Base-by-base conservation (phyloP, 2,113 vertebrate genomes). In the Rhizomys pruinosus region DNA sequence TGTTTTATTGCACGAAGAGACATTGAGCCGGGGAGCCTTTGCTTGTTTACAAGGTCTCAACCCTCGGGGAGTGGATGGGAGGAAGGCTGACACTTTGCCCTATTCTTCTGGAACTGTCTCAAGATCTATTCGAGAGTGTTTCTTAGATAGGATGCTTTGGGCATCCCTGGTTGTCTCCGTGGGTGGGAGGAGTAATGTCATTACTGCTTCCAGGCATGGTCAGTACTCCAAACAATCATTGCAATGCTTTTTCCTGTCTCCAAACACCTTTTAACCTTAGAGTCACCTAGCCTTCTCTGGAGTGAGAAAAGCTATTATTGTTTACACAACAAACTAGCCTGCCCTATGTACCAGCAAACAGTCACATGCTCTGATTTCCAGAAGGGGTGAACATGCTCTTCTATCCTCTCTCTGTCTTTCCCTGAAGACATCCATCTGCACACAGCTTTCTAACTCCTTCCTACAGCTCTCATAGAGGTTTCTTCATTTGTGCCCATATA, bases 341-440 rank as follows among this genome's bases (percentile, higher is more conserved):
- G 44, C 1, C 23, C 71, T 8, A 47, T 61, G 39, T 29, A 25
- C 20, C 17, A 47, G 20, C 59, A 66, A 42, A 68, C 1, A 16
- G 42, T 4, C 37, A 27, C n/a, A 52, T 39, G 12, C 17, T 29
- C 34, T 22, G n/a, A 42, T 42, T 72, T 4, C 5, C 2, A 47
- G 79, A 37, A 42, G 55, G 69, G 25, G 12, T 12, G 7, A 12
- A 1, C 19, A 7, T 34, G 25, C 55, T 32, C 13, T 47, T 29
- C 5, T 29, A 22, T 76, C 55, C 37, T 22, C 15, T 71, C 22
- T 44, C 52, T 47, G 16, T 66, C 84, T 55, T n/a, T 47, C 34
- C 3, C 0, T 61, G 32, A 2, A 11, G 27, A 11, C 9, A 4
- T 66, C 15, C 6, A 22, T 25, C 39, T 29, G 77, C 2, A 6